Conservation (phyloP, 1,140 invertebrate species). For the Holotrichia oblita region DNA sequence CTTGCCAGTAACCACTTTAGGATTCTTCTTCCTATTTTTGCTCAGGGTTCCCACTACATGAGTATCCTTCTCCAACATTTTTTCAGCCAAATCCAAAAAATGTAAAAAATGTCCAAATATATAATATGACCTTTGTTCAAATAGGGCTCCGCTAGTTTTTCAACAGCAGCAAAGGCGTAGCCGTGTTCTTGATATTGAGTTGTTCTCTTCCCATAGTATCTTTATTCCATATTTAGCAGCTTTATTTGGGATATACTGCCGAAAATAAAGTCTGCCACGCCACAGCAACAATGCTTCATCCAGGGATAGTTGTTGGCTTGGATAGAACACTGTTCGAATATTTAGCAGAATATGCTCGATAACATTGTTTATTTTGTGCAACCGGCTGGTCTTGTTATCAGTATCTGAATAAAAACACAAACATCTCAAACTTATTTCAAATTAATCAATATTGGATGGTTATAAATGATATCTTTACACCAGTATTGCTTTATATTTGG, state of each 20-base stretch:
- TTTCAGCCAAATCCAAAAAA: neutral
- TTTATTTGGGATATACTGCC: too few species aligned
- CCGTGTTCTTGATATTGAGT: neutral
- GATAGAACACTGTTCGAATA: neutral
- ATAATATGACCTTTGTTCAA: neutral
- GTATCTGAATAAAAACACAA: neutral
- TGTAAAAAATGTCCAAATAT: neutral
- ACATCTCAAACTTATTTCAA: neutral
- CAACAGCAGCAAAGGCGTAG: neutral
- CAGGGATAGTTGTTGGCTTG: neutral
- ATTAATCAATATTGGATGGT: too few species aligned
- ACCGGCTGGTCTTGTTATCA: too few species aligned
- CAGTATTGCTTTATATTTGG: too few species aligned
- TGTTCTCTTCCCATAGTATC: neutral
- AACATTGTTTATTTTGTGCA: neutral
- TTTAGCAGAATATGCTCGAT: neutral
- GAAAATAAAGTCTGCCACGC: neutral
- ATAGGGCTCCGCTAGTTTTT: neutral
- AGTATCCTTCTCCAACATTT: neutral
- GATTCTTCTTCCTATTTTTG: neutral
- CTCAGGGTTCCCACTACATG: neutral
- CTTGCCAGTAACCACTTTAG: neutral
- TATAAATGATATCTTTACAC: too few species aligned
- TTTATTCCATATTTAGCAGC: too few species aligned
- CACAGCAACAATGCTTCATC: neutral